Evolutionary conservation across 1,140 invertebrate genomes (phyloP), one percentile per base, ranked within the genome.

Genomic region (Macrocentrus cingulum): DNA sequence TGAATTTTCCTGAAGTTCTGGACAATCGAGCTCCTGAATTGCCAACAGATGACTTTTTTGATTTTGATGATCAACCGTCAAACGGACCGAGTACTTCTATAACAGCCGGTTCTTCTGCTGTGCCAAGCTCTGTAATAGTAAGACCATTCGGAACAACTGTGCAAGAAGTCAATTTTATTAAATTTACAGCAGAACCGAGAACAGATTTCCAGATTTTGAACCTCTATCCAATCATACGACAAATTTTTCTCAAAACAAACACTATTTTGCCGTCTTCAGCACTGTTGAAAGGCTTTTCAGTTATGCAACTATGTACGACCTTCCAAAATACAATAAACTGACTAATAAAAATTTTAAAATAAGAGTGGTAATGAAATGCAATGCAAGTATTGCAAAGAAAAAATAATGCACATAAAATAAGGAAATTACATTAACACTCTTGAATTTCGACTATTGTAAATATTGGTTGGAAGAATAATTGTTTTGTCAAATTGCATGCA

Each of bases 261-360:
- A 68, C 68, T 29, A 52, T 55, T 6, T 56, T 70, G 37, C 65
- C 69, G 5, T 70, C 68, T 8, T 73, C 69, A 18, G 71, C 54
- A 29, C 71, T 25, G 65, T 71, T 11, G 66, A 67, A 61, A 51
- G 66, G 45, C 19, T 73, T 6, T 73, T 71, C 48, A 68, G 60
- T 46, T 70, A 64, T 32, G 66, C 61, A 32, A 67, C 66, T 0
- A 68, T 70, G 59, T 60, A 52, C 13, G 64, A 68, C 37, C 44
- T 56, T 23, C 61, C 66, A 20, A 68, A 67, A 45, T 56, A 42
- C 4, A 56, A 68, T 55, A 59, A 39, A 42, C 41, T 45, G 11
- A 45, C 59, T 1, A 51, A 60, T 55, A 16, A 32, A 11, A 37
- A 52, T 16, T 61, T 61, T 41, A 50, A 61, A 50, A 34, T 20